A percentile compares a stretch with the other conserved stretches of the same genome.
Evolutionary conservation across 2,888 invertebrate genomes (phyloP).

Genomic region (Temnothorax rugatulus): DNA sequence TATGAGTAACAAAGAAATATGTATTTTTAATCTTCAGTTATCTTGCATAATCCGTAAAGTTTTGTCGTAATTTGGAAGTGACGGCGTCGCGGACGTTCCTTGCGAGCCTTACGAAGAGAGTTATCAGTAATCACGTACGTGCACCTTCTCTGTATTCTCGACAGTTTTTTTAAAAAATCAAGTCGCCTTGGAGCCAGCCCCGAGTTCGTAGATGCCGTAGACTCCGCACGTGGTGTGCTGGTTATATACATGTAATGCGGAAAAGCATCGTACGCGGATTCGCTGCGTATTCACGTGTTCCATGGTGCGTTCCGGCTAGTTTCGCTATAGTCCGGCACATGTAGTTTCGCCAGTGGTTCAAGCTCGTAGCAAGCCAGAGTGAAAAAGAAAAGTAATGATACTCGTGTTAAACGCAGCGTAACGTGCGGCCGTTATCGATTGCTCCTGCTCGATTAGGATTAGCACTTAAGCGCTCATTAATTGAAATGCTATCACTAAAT

Average conservation of each 20-base stretch:
- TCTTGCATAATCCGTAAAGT: slow-evolving; percentile 48
- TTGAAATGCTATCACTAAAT: slow-evolving; percentile 67
- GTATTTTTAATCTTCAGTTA: slow-evolving; percentile 16
- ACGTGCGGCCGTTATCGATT: slow-evolving; percentile 76
- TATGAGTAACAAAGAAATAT: neutral
- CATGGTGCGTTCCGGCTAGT: slow-evolving; percentile 61
- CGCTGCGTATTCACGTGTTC: slow-evolving; percentile 67
- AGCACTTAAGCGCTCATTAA: slow-evolving; percentile 79
- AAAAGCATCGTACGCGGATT: slow-evolving; percentile 77
- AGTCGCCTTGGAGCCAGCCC: slow-evolving; percentile 83
- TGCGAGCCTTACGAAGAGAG: slow-evolving; percentile 40
- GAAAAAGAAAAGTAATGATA: slow-evolving; percentile 48
- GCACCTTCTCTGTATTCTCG: slow-evolving; percentile 85
- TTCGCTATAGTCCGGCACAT: slow-evolving; percentile 64
- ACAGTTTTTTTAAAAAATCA: slow-evolving; percentile 85
- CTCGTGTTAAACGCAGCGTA: slow-evolving; percentile 55
- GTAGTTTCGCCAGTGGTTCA: slow-evolving; percentile 67
- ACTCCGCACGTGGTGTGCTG: slow-evolving; percentile 70
- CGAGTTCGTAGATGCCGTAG: slow-evolving; percentile 82
- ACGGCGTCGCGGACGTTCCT: slow-evolving; percentile 40
- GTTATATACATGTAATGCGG: slow-evolving; percentile 82
- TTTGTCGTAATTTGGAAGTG: slow-evolving; percentile 33
- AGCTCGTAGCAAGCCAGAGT: slow-evolving; percentile 62
- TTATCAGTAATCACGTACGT: slow-evolving; percentile 80
- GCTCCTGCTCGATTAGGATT: slow-evolving; percentile 77